phyloP scores from a whole-genome alignment of 2,888 invertebrate species.

The Macropis europaea region DNA sequence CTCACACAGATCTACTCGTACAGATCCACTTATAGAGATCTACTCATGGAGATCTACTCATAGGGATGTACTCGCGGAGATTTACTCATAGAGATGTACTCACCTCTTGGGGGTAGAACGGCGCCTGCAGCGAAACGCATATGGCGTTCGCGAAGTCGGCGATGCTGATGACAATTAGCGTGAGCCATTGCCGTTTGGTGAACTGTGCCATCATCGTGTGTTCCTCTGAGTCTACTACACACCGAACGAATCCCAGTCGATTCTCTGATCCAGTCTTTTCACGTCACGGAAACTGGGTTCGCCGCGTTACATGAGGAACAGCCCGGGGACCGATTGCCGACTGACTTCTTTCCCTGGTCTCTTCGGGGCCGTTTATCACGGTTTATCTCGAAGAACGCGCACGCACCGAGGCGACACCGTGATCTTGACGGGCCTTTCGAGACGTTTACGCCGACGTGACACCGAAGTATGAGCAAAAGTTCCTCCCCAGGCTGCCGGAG shows the following conservation, averaged over 20 bases:
- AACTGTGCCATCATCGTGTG: slow-evolving; percentile 83
- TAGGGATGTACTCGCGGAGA: too few relatives aligned
- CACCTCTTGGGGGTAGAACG: slow-evolving; percentile 92
- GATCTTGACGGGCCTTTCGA: not conserved
- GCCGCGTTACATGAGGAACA: slow-evolving; percentile 16
- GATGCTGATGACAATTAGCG: slow-evolving; percentile 88
- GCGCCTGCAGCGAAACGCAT: slow-evolving; percentile 91
- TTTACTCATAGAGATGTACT: too few relatives aligned
- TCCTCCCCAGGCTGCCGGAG: not conserved
- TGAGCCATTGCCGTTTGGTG: slow-evolving; percentile 88
- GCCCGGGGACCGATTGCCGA: not conserved
- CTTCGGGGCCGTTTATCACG: slow-evolving; percentile 5
- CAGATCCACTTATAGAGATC: too few relatives aligned
- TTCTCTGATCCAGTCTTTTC: not conserved
- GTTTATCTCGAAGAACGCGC: slow-evolving; percentile 6
- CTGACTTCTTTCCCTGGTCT: not conserved
- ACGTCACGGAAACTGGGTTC: not conserved
- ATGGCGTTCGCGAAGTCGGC: slow-evolving; percentile 93
- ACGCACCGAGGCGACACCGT: slow-evolving; percentile 6
- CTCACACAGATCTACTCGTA: too few relatives aligned
- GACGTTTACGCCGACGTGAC: slow-evolving; percentile 3
- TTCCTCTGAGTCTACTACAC: too few relatives aligned
- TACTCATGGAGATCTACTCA: too few relatives aligned
- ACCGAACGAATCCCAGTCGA: too few relatives aligned
- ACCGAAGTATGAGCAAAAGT: slow-evolving; percentile 7